Base-by-base conservation (phyloP, 2,797 vertebrate species). In the Parambassis ranga region DNA sequence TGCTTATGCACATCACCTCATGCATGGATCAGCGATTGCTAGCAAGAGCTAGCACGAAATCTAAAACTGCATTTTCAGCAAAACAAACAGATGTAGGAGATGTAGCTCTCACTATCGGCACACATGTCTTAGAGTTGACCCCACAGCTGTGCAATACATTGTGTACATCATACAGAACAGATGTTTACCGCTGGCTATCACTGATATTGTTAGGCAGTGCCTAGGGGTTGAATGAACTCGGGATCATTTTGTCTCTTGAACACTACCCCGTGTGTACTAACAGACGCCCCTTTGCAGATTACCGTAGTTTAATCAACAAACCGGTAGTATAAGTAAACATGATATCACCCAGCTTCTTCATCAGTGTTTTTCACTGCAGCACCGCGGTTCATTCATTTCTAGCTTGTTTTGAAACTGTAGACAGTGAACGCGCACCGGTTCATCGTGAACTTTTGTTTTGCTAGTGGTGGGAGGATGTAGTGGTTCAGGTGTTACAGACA, bases 171-270 rank as follows among this genome's bases (percentile, higher is more conserved):
- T 6, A 23, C 2, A 0, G 1, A 16, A 2, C 7, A 3, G 6
- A 15, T 2, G n/a, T 49, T 32, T 18, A 10, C 5, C 0, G 15
- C 10, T 11, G 19, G 4, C 27, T 15, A 13, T 13, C 20, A 10
- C 16, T 59, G 1, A 2, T 65, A 1, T 35, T 38, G 22, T 47
- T 39, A 47, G 43, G 23, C 20, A 15, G 16, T 47, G 36, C 39
- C 31, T 26, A 1, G 8, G 50, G 59, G 73, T 81, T 90, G 81
- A 89, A 85, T 87, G 79, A 87, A 90, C 71, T 67, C 59, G 1
- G 57, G 32, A 79, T 65, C 72, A 14, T 56, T 71, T 66, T 38
- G 64, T 24, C 1, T 81, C 72, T 83, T 83, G 78, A 88, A 87
- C 83, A 75, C 71, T 62, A 66, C 79, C 62, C 22, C 26, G 2